Evolutionary conservation across 2,113 vertebrate genomes (phyloP).

Genomic region (Corythornis cristatus): DNA sequence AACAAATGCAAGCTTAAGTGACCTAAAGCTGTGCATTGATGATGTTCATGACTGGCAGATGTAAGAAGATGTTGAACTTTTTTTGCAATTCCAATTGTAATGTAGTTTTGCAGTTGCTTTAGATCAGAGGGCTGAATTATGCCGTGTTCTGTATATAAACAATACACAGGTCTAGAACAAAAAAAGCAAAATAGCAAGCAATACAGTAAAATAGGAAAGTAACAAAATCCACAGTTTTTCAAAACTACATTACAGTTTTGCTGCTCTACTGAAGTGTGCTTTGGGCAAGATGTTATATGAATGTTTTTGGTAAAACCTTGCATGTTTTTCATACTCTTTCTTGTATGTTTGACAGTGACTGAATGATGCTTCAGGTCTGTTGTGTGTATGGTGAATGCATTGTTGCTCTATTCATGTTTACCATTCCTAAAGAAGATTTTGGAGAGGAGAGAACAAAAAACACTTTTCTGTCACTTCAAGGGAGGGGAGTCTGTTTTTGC

Average conservation of each 20-base stretch:
- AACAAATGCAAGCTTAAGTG: slow-evolving; percentile 6
- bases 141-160: neutral
- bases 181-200: neutral
- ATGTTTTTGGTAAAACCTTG: neutral
- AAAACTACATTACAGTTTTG: neutral
- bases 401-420: neutral
- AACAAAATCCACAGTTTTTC: neutral
- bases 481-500: neutral
- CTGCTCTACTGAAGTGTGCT: neutral
- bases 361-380: neutral
- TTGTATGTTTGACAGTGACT: neutral
- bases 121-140: neutral
- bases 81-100: neutral
- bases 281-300: neutral
- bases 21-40: neutral
- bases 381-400: neutral
- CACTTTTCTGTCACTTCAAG: neutral
- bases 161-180: neutral
- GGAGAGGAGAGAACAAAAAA: rapidly evolving
- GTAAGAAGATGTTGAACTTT: neutral
- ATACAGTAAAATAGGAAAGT: neutral
- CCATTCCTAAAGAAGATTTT: neutral
- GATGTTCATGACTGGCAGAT: neutral
- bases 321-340: neutral
- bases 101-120: neutral